Evolutionary conservation across 2,113 vertebrate genomes (phyloP), one percentile per base, ranked within the genome.

Genomic region (Channa argus): DNA sequence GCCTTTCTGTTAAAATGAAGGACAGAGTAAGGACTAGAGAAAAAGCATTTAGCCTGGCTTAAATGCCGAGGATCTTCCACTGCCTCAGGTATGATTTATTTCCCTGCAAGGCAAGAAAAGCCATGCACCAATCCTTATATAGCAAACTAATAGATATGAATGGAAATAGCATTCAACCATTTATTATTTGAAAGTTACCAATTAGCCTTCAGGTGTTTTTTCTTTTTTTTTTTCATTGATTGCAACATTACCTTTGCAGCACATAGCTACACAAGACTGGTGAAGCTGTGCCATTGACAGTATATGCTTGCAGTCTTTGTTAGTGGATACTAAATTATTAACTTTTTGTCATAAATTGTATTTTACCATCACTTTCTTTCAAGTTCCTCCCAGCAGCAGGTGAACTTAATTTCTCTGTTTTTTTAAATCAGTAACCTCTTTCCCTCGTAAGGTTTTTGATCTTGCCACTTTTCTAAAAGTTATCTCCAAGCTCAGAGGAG

Each of bases 1-100:
- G 68, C 63, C 78, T 82, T 88, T 87, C 84, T 68, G 85, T 84
- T 74, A 85, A 83, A 86, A 63, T 3, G 36, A 59, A 63, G 5
- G 59, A 60, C 38, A 0, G n/a, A 33, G 71, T 1, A 44, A 8
- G 44, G 4, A 68, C 37, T 47, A 38, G 24, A 36, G 51, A 39
- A 49, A 60, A 39, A 53, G 58, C 9, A 12, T 49, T 69, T 64
- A 66, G 43, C 46, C 61, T 9, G 34, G 12, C 39, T 3, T 8
- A 38, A 53, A 45, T 39, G 50, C 9, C 3, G 12, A 8, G 12
- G 38, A 62, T 73, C n/a, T 8, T 75, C 52, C 56, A 55, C 71
- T 1, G 9, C 39, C 54, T 76, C 2, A 0, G 49, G 34, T 72
- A 63, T 86, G 71, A 85, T 79, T 74, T 61, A 81, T 86, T 63